A percentile compares a stretch with the other conserved stretches of the same genome.
Conservation (phyloP, 2,888 invertebrate genomes). For the Andrena haemorrhoa region DNA sequence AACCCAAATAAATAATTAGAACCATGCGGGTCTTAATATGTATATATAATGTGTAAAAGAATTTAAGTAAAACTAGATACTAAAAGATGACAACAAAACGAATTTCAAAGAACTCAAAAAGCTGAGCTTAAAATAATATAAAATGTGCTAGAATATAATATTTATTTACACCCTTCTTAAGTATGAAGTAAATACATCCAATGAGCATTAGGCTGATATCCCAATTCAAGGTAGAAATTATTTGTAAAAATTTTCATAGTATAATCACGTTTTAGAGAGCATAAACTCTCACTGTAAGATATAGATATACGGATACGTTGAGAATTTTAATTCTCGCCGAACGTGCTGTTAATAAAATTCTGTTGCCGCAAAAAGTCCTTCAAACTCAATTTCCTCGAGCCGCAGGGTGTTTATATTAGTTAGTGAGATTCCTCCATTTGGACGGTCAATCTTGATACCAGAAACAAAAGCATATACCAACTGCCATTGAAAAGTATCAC, state of each 20-base stretch:
- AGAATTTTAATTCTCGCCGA: background rate
- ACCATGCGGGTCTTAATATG: too few relatives aligned
- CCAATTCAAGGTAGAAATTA: background rate
- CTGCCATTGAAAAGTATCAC: background rate
- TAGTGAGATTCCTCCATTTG: conserved; percentile 31
- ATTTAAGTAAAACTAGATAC: too few relatives aligned
- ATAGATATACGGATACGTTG: background rate
- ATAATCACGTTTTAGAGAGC: background rate
- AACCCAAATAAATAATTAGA: too few relatives aligned
- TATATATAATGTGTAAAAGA: too few relatives aligned
- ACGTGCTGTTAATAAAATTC: background rate
- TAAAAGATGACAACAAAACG: too few relatives aligned
- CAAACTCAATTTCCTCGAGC: conserved; percentile 26
- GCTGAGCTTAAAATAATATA: too few relatives aligned
- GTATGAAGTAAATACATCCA: too few relatives aligned
- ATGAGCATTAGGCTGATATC: too few relatives aligned
- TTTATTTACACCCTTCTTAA: too few relatives aligned
- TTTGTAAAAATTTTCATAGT: background rate
- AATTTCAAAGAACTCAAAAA: too few relatives aligned
- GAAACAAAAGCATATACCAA: background rate
- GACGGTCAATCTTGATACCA: background rate
- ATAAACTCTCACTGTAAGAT: too few relatives aligned
- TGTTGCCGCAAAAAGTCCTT: background rate
- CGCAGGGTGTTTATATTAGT: background rate
- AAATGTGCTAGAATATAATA: too few relatives aligned